Evolutionary conservation across 2,797 vertebrate genomes (phyloP), one percentile per base, ranked within the genome.

Genomic region (Tragopan temminckii): DNA sequence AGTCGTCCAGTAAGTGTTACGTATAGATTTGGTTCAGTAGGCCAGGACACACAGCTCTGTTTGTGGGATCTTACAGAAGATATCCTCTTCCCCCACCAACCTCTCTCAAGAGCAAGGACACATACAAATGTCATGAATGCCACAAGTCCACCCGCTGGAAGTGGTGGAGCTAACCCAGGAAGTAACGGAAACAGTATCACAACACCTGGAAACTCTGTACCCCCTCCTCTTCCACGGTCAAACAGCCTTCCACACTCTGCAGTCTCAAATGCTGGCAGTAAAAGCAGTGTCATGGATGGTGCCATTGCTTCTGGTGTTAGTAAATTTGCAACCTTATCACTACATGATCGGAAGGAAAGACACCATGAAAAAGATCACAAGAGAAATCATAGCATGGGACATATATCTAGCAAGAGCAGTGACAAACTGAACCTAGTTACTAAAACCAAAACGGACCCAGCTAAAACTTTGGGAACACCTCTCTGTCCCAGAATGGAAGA

Each of bases 11-110:
- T 99, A 45, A 99, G 99, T 2, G 99, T 99, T 43, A 99, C 99
- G 0, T 99, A 99, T 67, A 98, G 99, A 69, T 99, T 99, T 59
- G 99, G 99, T 97, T 99, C 99, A 0, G 99, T 99, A 97, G 99
- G 99, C 93, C 99, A 99, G 98, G 99, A 99, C 97, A 99, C 99
- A 3, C 99, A 99, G 96, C 98, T 99, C 80, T 99, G 99, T 98
- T 97, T 99, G 80, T 99, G 99, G 99, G 99, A 99, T 98, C 99
- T 99, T 67, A 99, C 99, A 10, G 99, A 99, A 98, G 99, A 99
- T 96, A 99, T 99, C 96, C 98, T 99, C 86, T 99, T 99, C 86
- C 99, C 99, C 55, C 99, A 99, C 97, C 98, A 99, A 81, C 99
- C 99, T 10, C 98, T 99, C 43, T 99, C 99, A 75, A 98, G 99